Conservation (phyloP, 2,888 invertebrate species). For the Chironomus tentans region DNA sequence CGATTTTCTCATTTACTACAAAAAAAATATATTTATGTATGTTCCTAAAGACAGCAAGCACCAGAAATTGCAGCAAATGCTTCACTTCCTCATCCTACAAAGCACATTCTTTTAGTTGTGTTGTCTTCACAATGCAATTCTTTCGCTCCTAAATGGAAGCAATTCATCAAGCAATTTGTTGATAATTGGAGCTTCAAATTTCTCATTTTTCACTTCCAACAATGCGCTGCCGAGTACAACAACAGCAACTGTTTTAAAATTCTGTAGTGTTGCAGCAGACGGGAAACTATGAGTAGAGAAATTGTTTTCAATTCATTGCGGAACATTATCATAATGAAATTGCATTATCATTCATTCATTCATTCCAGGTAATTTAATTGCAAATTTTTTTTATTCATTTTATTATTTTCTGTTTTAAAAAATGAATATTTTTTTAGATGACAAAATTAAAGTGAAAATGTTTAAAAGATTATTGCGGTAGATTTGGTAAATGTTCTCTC, state of each 20-base stretch:
- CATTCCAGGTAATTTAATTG: constrained; percentile 20
- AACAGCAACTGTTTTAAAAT: not conserved
- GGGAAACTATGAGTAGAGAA: not conserved
- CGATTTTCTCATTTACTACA: not conserved
- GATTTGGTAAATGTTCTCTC: no score
- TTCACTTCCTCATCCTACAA: not conserved
- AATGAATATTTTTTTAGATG: no score
- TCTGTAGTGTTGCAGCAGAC: not conserved
- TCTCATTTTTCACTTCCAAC: not conserved
- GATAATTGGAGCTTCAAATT: constrained; percentile 10
- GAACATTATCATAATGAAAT: constrained; percentile 2
- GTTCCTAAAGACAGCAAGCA: not conserved
- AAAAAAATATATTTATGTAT: not conserved
- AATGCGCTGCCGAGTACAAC: not conserved
- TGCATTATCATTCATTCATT: constrained; percentile 11
- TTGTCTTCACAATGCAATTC: not conserved
- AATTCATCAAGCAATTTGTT: constrained; percentile 3
- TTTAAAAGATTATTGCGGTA: no score
- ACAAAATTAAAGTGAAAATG: no score
- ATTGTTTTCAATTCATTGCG: not conserved
- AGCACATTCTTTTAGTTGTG: not conserved
- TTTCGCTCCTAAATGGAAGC: not conserved
- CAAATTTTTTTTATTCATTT: not conserved
- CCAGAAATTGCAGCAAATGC: not conserved
- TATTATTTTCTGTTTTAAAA: not conserved